Conservation (phyloP, 1,140 invertebrate genomes). For the Leucophenga varia region DNA sequence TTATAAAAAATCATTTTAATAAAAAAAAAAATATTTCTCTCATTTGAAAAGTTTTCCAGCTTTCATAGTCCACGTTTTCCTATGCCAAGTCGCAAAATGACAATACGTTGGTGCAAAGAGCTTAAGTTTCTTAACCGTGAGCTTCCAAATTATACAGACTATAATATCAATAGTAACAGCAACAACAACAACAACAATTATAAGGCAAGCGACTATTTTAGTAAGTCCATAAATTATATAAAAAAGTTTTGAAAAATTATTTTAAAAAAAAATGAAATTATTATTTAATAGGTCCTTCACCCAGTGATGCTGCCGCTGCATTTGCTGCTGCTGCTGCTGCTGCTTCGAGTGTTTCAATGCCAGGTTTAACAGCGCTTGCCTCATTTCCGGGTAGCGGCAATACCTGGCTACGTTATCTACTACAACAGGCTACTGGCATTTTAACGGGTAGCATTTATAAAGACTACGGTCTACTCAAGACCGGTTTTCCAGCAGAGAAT, state of each 20-base stretch:
- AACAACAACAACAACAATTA: neutral
- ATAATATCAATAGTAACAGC: slow-evolving; percentile 2
- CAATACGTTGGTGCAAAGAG: slow-evolving; percentile 51
- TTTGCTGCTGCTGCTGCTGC: slow-evolving; percentile 22
- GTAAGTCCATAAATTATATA: slow-evolving; percentile 11
- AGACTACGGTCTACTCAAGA: slow-evolving; percentile 71
- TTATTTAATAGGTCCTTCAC: slow-evolving; percentile 25
- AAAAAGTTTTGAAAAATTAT: neutral
- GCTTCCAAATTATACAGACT: slow-evolving; percentile 40
- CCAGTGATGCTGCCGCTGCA: slow-evolving; percentile 30
- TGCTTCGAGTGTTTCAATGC: slow-evolving; percentile 29
- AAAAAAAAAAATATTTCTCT: too few species aligned
- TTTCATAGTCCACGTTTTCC: slow-evolving; percentile 47
- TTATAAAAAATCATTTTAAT: too few species aligned
- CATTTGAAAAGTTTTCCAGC: slow-evolving; percentile 42
- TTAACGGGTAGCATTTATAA: slow-evolving; percentile 78
- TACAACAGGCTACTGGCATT: slow-evolving; percentile 75
- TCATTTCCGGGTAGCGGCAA: slow-evolving; percentile 80
- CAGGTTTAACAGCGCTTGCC: slow-evolving; percentile 62
- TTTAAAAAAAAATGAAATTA: neutral
- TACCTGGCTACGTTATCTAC: slow-evolving; percentile 75
- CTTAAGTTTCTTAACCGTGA: slow-evolving; percentile 48
- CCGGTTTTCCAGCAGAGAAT: slow-evolving; percentile 78
- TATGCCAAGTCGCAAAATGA: slow-evolving; percentile 44
- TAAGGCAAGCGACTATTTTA: slow-evolving; percentile 38